Evolutionary conservation across 2,888 invertebrate species (phyloP), one percentile per base, ranked within the genome.

Genomic region (Bombylius discolor): DNA sequence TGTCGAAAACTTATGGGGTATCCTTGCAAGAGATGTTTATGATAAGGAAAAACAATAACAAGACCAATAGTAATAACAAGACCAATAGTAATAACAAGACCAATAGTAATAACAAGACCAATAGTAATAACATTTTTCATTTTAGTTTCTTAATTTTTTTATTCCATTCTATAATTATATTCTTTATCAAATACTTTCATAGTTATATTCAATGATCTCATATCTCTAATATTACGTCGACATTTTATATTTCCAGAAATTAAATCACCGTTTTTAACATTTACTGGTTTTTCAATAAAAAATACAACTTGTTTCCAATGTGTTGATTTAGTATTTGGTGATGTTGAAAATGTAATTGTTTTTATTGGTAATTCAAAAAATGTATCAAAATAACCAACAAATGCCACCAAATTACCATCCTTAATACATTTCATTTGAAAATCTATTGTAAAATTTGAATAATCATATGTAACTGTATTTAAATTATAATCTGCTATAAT

Each of bases 331-430:
- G 77, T 72, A 39, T 74, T 70, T 4, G 89, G 88, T 23, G 84
- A 81, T 11, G 89, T 89, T 53, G 83, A 81, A 65, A 89, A 82
- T 58, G 71, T 70, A 5, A 85, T 77, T 34, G 77, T 71, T 63
- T 77, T 76, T 63, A 77, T 76, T 8, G 80, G 78, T 57, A 86
- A 69, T 61, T 86, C 84, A 68, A 95, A 94, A 68, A 83, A 85
- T 34, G 86, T 87, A 73, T 95, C 93, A 76, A 97, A 97, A 75
- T 90, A 96, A 8, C 94, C 95, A 56, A 88, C 86, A 60, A 96
- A 76, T 4, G 89, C 87, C 4, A 89, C 90, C 44, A 97, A 67
- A 39, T 75, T 71, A 14, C 88, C 87, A 64, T 83, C 81, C 64
- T 79, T 79, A 1, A 72, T 76, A 36, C 85, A 81, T 42, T 73